phyloP scores from a whole-genome alignment of 2,888 invertebrate species.

The Neoaliturus tenellus region DNA sequence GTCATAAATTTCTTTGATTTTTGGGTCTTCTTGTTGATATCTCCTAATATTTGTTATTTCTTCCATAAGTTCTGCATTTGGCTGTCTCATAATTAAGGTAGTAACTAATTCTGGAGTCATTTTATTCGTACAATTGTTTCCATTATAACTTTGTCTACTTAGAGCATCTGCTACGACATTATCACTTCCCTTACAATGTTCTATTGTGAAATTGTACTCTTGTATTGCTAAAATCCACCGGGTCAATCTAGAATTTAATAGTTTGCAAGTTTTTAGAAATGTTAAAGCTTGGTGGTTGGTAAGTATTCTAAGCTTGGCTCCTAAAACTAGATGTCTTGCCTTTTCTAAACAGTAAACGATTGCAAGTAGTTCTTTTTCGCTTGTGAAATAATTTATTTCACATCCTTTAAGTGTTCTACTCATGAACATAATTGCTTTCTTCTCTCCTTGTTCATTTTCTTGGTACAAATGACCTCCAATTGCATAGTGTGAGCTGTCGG shows the following conservation, averaged over 20 bases:
- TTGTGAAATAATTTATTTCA: neutral
- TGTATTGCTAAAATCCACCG: neutral
- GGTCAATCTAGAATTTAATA: neutral
- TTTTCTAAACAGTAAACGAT: conserved; percentile 1
- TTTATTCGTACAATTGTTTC: neutral
- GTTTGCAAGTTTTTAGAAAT: neutral
- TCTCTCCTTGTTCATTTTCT: neutral
- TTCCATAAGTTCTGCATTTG: neutral
- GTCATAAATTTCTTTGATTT: neutral
- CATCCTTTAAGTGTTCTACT: neutral
- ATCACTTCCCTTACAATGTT: neutral
- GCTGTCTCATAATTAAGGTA: neutral
- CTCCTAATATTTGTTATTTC: neutral
- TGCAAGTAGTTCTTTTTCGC: neutral
- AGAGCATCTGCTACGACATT: neutral
- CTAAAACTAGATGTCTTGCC: neutral
- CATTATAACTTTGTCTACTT: neutral
- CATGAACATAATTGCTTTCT: neutral
- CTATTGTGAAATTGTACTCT: conserved; percentile 2
- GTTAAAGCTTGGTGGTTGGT: neutral
- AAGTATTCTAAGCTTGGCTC: neutral
- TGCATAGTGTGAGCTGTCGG: neutral
- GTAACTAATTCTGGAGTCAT: neutral
- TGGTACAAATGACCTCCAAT: conserved; percentile 27
- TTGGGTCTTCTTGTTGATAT: neutral